These are phyloP conservation scores for Azorinus chamasolen DNA, from an alignment of 2,888 invertebrate species.

Conservation along the genomic window DNA sequence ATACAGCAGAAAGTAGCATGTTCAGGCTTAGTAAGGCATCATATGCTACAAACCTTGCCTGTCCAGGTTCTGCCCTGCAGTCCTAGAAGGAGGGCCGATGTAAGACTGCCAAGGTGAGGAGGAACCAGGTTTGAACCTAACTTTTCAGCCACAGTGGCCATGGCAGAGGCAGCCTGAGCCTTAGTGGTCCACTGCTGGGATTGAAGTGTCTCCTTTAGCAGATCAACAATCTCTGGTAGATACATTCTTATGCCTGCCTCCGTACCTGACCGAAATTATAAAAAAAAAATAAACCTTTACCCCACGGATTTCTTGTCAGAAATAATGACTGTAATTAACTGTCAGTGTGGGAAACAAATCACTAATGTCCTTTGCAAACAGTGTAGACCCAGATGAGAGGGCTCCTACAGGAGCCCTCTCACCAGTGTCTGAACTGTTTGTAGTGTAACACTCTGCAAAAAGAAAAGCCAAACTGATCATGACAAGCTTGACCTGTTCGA, in stretches of 20 bases:
- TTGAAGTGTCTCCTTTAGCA: conserved; percentile 91
- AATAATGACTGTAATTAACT: too few relatives aligned
- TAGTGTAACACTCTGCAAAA: too few relatives aligned
- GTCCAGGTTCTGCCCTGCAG: conserved; percentile 95
- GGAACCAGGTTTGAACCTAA: conserved; percentile 90
- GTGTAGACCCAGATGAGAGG: too few relatives aligned
- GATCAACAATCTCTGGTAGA: conserved; percentile 90
- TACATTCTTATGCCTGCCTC: conserved; percentile 94
- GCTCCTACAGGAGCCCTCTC: too few relatives aligned
- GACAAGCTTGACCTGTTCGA: too few relatives aligned
- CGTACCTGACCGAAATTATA: conserved; percentile 82
- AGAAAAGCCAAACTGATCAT: too few relatives aligned
- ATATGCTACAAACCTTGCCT: conserved; percentile 88
- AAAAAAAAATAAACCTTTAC: neutral
- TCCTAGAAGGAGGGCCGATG: conserved; percentile 90
- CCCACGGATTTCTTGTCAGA: too few relatives aligned
- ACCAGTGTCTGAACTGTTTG: too few relatives aligned
- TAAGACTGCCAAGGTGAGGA: conserved; percentile 88
- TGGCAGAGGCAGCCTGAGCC: conserved; percentile 94
- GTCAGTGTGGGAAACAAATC: too few relatives aligned
- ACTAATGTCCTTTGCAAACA: too few relatives aligned
- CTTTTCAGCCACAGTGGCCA: conserved; percentile 92
- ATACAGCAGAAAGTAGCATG: too few relatives aligned
- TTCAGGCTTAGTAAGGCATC: too few relatives aligned
- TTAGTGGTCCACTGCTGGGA: conserved; percentile 96